Conservation (phyloP, 2,888 invertebrate genomes). For the Allacma fusca region DNA sequence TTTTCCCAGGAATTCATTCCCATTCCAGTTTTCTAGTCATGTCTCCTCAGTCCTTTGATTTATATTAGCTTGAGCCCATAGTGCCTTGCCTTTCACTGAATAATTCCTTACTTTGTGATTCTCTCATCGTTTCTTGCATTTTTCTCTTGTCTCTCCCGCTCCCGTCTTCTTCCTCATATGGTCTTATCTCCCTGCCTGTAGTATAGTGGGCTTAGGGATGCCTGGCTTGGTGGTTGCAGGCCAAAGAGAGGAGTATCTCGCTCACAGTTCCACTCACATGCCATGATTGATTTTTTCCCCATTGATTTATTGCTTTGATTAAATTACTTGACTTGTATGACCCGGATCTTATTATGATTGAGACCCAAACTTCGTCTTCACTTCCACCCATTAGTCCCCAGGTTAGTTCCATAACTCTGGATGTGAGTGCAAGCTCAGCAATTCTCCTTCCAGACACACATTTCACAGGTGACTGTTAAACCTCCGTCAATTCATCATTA, state of each 20-base stretch:
- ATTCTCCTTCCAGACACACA: too few relatives aligned
- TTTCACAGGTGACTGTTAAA: too few relatives aligned
- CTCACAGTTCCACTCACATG: background rate
- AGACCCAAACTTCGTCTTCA: background rate
- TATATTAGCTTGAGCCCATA: background rate
- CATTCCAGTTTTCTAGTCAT: background rate
- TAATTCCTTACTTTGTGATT: conserved; percentile 8
- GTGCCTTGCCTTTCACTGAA: background rate
- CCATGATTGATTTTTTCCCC: conserved; percentile 7
- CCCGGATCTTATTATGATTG: background rate
- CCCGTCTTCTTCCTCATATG: background rate
- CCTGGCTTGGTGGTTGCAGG: background rate
- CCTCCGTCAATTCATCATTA: too few relatives aligned
- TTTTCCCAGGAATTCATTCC: background rate
- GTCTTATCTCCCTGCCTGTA: too few relatives aligned
- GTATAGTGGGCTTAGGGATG: too few relatives aligned
- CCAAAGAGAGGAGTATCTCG: background rate
- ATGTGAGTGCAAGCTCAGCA: too few relatives aligned
- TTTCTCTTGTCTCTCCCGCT: background rate
- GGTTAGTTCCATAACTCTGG: too few relatives aligned
- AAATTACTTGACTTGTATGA: background rate
- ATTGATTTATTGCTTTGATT: conserved; percentile 21
- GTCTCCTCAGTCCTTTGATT: background rate
- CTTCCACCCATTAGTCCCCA: too few relatives aligned
- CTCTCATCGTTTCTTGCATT: conserved; percentile 8